phyloP scores from a whole-genome alignment of 1,140 invertebrate genomes.

The Reticulitermes speratus region DNA sequence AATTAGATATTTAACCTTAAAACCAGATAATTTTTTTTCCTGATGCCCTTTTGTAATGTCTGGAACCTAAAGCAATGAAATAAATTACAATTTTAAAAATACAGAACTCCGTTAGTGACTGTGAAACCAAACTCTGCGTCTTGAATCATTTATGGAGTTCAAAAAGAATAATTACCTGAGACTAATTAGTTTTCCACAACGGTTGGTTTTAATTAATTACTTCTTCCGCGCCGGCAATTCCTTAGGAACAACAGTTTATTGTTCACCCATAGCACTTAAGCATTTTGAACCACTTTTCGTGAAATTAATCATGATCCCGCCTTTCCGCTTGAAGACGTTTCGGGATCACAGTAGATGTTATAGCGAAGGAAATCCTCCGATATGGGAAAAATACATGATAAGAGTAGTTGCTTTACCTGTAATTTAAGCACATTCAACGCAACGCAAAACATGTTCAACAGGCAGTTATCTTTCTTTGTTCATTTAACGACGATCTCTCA shows the following conservation, averaged over 20 bases:
- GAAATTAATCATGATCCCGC: background rate
- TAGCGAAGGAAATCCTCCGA: no score
- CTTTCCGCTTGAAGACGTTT: background rate
- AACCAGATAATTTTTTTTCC: no score
- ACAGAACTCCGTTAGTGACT: background rate
- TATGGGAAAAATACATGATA: no score
- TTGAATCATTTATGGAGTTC: background rate
- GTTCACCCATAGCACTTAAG: background rate
- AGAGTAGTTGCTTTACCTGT: no score
- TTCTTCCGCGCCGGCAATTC: background rate
- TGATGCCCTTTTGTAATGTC: no score
- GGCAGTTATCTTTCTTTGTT: no score
- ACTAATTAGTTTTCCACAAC: background rate
- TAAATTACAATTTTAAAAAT: background rate
- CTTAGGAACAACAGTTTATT: background rate
- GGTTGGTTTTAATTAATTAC: conserved; percentile 5
- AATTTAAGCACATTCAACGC: no score
- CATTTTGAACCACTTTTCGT: background rate
- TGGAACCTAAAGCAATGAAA: background rate
- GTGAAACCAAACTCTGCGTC: background rate
- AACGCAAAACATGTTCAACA: no score
- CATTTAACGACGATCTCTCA: no score
- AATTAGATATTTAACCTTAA: no score
- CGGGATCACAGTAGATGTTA: no score
- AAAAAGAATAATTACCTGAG: background rate